A percentile compares a stretch with the other conserved stretches of the same genome.
phyloP scores from a whole-genome alignment of 2,113 vertebrate species.

The Neogobius melanostomus region DNA sequence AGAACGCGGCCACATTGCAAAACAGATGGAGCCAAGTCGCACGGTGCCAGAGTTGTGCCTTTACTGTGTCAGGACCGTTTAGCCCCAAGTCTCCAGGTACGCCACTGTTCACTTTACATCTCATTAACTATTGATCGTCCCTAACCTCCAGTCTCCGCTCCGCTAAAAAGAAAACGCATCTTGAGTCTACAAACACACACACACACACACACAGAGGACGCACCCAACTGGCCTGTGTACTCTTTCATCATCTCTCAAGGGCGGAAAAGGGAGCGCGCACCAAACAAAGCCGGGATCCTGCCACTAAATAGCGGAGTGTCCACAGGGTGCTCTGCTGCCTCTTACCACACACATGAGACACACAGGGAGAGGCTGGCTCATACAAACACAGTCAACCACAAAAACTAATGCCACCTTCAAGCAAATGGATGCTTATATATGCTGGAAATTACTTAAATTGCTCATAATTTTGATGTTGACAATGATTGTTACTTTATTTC shows the following conservation, averaged over 20 bases:
- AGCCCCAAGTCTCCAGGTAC: constrained; percentile 55
- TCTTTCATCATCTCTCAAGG: constrained; percentile 62
- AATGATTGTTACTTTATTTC: too few species aligned
- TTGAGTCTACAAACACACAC: constrained; percentile 14
- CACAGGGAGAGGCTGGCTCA: constrained; percentile 24
- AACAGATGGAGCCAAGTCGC: constrained; percentile 15
- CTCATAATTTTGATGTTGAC: background rate
- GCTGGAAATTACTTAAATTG: constrained; percentile 9
- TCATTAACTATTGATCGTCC: constrained; percentile 67
- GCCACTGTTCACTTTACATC: constrained; percentile 64
- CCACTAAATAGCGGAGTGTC: constrained; percentile 30
- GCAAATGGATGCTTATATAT: constrained; percentile 40
- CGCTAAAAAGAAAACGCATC: constrained; percentile 13
- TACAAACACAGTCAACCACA: constrained; percentile 21
- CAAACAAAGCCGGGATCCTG: constrained; percentile 31
- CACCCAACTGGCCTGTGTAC: constrained; percentile 41
- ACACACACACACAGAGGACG: constrained; percentile 29
- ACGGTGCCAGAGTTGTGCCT: constrained; percentile 30
- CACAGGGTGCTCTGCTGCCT: constrained; percentile 15
- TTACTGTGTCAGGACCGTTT: constrained; percentile 49
- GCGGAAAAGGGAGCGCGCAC: constrained; percentile 18
- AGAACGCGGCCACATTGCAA: background rate
- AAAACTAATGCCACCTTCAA: constrained; percentile 17
- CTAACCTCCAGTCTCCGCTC: constrained; percentile 28
- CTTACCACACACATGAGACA: constrained; percentile 21